Conservation (phyloP, 2,797 vertebrate genomes). For the Xiphorhynchus erythropygius region DNA sequence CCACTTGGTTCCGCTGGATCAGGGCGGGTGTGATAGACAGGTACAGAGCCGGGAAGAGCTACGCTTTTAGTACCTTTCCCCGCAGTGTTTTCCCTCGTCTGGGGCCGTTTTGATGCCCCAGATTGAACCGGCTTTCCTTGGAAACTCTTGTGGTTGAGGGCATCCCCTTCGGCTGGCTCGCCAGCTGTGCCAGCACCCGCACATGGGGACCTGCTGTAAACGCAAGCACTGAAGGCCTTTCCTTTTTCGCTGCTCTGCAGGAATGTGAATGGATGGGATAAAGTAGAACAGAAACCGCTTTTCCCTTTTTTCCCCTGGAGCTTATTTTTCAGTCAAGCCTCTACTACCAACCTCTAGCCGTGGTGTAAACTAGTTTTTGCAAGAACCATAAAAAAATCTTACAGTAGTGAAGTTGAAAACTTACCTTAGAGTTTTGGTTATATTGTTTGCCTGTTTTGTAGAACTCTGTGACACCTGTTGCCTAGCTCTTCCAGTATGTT, state of each 20-base stretch:
- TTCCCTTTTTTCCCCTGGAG: rapidly evolving
- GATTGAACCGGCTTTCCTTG: neutral
- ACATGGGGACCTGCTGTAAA: rapidly evolving
- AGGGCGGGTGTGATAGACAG: rapidly evolving
- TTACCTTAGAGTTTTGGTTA: neutral
- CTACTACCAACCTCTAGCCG: rapidly evolving
- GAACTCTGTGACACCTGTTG: neutral
- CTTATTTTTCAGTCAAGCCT: neutral
- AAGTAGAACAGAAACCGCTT: neutral
- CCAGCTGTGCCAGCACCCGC: rapidly evolving
- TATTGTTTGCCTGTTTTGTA: neutral
- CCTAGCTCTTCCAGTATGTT: neutral
- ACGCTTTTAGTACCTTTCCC: rapidly evolving
- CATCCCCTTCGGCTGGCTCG: neutral
- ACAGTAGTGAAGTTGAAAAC: neutral
- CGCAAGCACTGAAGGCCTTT: neutral
- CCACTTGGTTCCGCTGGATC: neutral
- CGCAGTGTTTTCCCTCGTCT: rapidly evolving
- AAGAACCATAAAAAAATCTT: neutral
- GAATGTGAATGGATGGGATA: neutral
- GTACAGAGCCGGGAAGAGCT: rapidly evolving
- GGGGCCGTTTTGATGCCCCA: neutral
- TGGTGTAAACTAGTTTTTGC: neutral
- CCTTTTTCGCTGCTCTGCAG: rapidly evolving
- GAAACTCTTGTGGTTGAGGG: rapidly evolving